Percentiles rank a stretch among this genome's conserved stretches.
Evolutionary conservation across 2,797 vertebrate genomes (phyloP).

Genomic region (Schizothorax lantsangensis): DNA sequence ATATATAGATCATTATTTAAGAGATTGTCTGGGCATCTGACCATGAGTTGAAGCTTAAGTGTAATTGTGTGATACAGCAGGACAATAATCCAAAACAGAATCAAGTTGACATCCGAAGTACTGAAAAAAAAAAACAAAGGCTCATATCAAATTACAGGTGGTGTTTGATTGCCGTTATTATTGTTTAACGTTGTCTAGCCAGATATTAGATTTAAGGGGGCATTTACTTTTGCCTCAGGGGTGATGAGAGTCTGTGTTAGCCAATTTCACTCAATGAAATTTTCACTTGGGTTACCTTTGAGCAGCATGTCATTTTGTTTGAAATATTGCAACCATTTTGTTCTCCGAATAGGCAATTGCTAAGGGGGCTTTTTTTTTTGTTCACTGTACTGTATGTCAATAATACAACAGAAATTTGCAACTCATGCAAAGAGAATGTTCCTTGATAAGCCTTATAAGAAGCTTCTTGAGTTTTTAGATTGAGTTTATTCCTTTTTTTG

Average conservation of each 20-base stretch:
- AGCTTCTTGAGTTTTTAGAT: background rate
- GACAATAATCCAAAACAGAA: background rate
- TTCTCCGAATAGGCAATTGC: background rate
- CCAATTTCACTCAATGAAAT: background rate
- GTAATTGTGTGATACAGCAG: background rate
- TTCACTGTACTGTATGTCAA: background rate
- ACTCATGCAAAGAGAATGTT: background rate
- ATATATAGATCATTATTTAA: background rate
- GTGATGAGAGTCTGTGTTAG: background rate
- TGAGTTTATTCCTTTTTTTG: background rate
- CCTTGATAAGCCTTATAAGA: background rate
- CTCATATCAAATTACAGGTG: conserved; percentile 4
- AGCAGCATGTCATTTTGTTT: background rate
- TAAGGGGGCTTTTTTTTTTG: background rate
- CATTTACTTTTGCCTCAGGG: conserved; percentile 9
- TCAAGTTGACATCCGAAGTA: background rate
- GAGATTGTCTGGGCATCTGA: background rate
- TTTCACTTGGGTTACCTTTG: background rate
- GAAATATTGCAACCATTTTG: background rate
- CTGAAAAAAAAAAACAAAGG: conserved; percentile 8
- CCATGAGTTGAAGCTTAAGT: background rate
- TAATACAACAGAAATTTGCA: background rate
- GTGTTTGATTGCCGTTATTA: background rate
- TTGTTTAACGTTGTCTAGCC: background rate
- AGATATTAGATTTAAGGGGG: conserved; percentile 14